Evolutionary conservation across 2,888 invertebrate species (phyloP), one percentile per base, ranked within the genome.

Genomic region (Marasmarcha lunaedactyla): DNA sequence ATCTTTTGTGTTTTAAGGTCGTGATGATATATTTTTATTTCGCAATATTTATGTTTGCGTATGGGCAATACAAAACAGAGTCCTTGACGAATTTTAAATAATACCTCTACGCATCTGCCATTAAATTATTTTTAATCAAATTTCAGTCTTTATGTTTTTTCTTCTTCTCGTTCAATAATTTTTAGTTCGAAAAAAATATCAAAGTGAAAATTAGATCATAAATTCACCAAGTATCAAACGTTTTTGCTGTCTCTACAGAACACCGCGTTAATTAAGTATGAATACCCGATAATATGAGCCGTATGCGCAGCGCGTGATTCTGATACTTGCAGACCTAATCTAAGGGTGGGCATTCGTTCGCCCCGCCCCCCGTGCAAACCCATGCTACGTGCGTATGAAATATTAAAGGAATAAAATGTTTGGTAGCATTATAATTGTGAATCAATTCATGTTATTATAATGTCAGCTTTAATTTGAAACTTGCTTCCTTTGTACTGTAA

Each of bases 261-360:
- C 54, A 61, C 55, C 59, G 60, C 65, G 73, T 76, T 79, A 79
- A 81, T 81, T 79, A 79, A 77, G 70, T 72, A 79, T 78, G 79
- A 81, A 79, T 74, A 68, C 72, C 61, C 69, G 59, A 59, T 78
- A 79, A 79, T 78, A 68, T 57, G 65, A 56, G 62, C 78, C 77
- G 70, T 78, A 76, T 73, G 79, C 61, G 63, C 51, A 49, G 54
- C 73, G 65, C 70, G 70, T 69, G 72, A 66, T 68, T 57, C 49
- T 57, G 63, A 61, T 64, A 59, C 59, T 58, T 37, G 55, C 44
- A 46, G 57, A 59, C 57, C 54, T 53, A 58, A 59, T 56, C 60
- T 33, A 50, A 54, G 68, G 71, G 70, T 55, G 71, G 71, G 62
- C 42, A 53, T 42, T 37, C 39, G 44, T 44, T 56, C 33, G 69